Base-by-base conservation (phyloP, 1,140 invertebrate species). In the Apis florea region DNA sequence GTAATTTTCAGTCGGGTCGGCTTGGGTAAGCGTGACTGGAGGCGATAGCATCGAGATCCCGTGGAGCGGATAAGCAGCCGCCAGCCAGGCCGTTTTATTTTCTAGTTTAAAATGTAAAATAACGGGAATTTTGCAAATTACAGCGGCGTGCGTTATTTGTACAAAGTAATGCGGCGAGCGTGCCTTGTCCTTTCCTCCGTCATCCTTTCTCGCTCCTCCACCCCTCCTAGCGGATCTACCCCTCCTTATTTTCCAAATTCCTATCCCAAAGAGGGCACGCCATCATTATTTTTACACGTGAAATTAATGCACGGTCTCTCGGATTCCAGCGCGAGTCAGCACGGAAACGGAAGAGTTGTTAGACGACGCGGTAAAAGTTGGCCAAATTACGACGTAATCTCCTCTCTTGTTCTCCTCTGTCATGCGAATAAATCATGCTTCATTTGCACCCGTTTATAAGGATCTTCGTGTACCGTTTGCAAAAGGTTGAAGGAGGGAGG, bases 101-200 rank as follows among this genome's bases (percentile, higher is more conserved):
- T 91, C 90, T 88, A 90, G 90, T 92, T 91, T 91, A 91, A 92
- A 92, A 92, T 92, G 86, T 91, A 90, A 91, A 92, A 92, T 91
- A 89, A 92, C 90, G 85, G 87, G 88, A 91, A 93, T 92, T 92
- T 92, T 85, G 88, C 89, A 89, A 92, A 90, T 92, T 90, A 88
- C 88, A 78, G 73, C 83, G 78, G 83, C 82, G 70, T 87, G 83
- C 86, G 85, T 92, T 92, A 92, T 92, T 92, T 91, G 89, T 90
- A 92, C 86, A 90, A 90, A 90, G 88, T 90, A 91, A 89, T 89
- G 87, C 88, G 80, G 83, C 88, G 78, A 89, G 89, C 88, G 87
- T 89, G 88, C 85, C 56, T 9, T 9, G n/a, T 24, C 59, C 83
- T 58, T 53, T 78, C 71, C 82, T 58, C 58, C 59, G 61, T 31